Base-by-base conservation (phyloP, 2,113 vertebrate species). In the Buteo buteo region DNA sequence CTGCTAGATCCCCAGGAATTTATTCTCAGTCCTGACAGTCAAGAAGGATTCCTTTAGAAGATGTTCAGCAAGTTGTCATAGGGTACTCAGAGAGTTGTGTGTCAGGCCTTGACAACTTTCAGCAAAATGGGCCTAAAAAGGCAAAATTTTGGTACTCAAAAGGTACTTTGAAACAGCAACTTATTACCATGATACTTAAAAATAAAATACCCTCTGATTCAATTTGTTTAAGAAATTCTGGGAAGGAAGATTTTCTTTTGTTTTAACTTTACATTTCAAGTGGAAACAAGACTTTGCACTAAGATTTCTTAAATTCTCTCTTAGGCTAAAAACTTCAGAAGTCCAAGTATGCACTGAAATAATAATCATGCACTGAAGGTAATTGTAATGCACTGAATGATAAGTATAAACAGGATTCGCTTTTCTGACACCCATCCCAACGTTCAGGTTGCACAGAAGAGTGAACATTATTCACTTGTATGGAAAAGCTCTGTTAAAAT, bases 331-430 rank as follows among this genome's bases (percentile, higher is more conserved):
- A 86, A 13, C 20, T 38, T 73, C 16, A 34, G 4, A 76, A 64
- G 11, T 50, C 21, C 11, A 52, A 47, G 7, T 10, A n/a, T 4
- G 21, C 18, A 40, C 45, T 62, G 42, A 59, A 74, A 55, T 52
- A 15, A 58, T 25, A 64, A 64, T 50, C 13, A 36, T 10, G 24
- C 16, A 34, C 45, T 15, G 38, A 42, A 16, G 11, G 21, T 45
- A n/a, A 40, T 11, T 14, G 9, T 19, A 17, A 9, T 3, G 26
- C 22, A 31, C 15, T 38, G 45, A 49, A 70, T 20, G 7, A 16
- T n/a, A 45, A 58, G 0, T 22, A 38, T 11, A 42, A 66, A 50
- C 13, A 69, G 34, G 13, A 64, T 20, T 49, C 0, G 0, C 15
- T 45, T 58, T 67, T 40, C 36, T 22, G 40, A 42, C 31, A 18